These are phyloP conservation scores for Rhadinocentrus ornatus DNA, from an alignment of 2,797 vertebrate species.

Conservation along the genomic window DNA sequence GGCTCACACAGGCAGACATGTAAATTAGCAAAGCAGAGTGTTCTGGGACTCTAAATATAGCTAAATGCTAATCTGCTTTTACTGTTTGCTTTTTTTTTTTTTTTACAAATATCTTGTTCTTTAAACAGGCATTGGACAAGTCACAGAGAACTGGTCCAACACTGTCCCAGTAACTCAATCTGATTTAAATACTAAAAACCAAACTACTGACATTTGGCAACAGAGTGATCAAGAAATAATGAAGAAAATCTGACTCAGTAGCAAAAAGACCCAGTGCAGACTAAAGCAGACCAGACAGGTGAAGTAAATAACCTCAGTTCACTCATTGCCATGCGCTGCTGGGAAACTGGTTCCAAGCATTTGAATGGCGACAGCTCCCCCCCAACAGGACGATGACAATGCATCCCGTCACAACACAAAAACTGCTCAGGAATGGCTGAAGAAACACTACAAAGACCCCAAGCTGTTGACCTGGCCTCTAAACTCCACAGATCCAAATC, in stretches of 20 bases:
- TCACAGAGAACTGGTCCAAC: too few relatives aligned
- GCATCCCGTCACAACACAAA: background rate
- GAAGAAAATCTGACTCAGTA: too few relatives aligned
- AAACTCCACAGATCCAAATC: background rate
- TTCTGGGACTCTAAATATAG: slow-evolving; percentile 3
- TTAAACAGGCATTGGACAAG: background rate
- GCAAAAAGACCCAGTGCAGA: background rate
- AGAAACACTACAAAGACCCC: background rate
- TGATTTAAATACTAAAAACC: too few relatives aligned
- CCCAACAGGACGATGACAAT: background rate
- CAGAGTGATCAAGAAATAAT: too few relatives aligned
- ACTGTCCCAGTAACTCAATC: too few relatives aligned
- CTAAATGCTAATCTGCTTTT: too few relatives aligned
- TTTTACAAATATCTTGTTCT: background rate
- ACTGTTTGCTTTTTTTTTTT: too few relatives aligned
- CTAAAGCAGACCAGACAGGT: background rate
- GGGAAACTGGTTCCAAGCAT: slow-evolving; percentile 1
- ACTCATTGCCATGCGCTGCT: background rate
- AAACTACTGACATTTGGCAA: too few relatives aligned
- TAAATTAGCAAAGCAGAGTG: background rate
- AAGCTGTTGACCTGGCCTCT: background rate
- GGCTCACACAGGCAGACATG: slow-evolving; percentile 28
- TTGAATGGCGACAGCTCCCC: background rate
- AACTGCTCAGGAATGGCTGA: background rate
- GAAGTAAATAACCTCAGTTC: background rate